Evolutionary conservation across 2,888 invertebrate genomes (phyloP).

Genomic region (Rhamnusium bicolor): DNA sequence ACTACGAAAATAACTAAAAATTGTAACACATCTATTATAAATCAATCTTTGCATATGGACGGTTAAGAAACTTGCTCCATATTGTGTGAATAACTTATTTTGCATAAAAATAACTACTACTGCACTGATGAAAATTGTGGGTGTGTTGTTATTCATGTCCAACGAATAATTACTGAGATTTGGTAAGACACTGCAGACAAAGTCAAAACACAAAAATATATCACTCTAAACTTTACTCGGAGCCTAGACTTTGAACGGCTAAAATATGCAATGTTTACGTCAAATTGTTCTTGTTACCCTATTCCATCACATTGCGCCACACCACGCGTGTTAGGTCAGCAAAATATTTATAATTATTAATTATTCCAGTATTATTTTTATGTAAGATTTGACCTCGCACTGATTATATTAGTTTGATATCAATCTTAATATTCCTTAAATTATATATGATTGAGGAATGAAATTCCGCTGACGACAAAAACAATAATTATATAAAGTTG

Average conservation of each 20-base stretch:
- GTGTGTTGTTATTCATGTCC: neutral
- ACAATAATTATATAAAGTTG: neutral
- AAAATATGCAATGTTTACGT: slow-evolving; percentile 6
- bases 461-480: neutral
- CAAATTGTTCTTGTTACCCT: neutral
- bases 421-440: neutral
- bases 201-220: neutral
- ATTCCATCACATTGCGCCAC: too few species aligned
- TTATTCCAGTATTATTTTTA: neutral
- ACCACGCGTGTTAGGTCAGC: neutral
- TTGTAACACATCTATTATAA: too few species aligned
- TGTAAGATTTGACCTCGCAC: slow-evolving; percentile 21
- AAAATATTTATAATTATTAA: neutral
- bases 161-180: neutral
- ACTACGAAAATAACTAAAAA: too few species aligned
- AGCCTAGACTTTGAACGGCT: slow-evolving; percentile 15
- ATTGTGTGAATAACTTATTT: too few species aligned
- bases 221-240: slow-evolving; percentile 13
- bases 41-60: too few species aligned
- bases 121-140: neutral
- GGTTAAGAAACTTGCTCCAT: too few species aligned
- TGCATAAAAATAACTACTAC: neutral
- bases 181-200: neutral
- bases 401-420: slow-evolving; percentile 17
- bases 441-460: neutral